Percentiles rank a stretch among this genome's conserved stretches.
phyloP scores from a whole-genome alignment of 35 echinoderm and acorn worm species.

The Acanthaster planci region DNA sequence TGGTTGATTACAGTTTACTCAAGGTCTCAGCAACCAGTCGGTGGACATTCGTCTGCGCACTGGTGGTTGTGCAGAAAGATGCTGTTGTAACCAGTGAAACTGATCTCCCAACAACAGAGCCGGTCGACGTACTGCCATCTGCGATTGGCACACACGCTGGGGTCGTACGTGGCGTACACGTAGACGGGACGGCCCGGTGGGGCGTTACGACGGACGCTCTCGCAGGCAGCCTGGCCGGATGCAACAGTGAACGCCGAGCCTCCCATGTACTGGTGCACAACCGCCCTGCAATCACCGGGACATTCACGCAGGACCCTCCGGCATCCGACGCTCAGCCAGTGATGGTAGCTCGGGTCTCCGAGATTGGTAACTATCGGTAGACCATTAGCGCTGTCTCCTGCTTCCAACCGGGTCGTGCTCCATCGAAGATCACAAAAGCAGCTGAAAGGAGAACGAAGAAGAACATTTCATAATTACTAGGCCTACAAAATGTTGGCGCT shows the following conservation, averaged over 20 bases:
- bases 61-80: neutral
- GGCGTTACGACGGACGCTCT: neutral
- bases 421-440: slow-evolving; percentile 20
- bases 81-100: neutral
- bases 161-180: slow-evolving; percentile 16
- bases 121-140: neutral
- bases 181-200: neutral
- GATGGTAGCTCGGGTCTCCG: neutral
- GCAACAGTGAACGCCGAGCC: neutral
- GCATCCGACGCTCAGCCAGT: neutral
- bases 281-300: neutral
- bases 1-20: too few relatives aligned
- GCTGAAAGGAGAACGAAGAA: neutral
- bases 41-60: neutral
- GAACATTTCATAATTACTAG: neutral
- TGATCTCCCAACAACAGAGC: slow-evolving; percentile 5
- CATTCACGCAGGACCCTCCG: neutral
- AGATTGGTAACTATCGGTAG: neutral
- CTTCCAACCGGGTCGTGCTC: neutral
- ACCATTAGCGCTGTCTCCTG: neutral
- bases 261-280: neutral
- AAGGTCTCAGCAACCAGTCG: neutral
- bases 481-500: neutral
- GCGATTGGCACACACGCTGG: neutral
- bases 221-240: neutral